A percentile compares a stretch with the other conserved stretches of the same genome.
Evolutionary conservation across 2,113 vertebrate species (phyloP).

Genomic region (Lagopus leucura): DNA sequence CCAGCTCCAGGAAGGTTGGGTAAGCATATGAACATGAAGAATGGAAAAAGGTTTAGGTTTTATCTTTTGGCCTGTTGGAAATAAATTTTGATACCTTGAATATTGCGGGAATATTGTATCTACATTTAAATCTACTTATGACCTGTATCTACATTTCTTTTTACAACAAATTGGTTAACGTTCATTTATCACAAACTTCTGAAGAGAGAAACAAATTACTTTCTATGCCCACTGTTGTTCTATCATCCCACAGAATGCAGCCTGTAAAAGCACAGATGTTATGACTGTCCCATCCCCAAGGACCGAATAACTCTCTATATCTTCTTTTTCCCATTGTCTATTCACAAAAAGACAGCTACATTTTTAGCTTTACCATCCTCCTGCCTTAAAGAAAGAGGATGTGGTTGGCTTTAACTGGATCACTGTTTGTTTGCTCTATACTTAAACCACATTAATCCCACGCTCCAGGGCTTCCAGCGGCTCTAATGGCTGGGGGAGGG

Average conservation of each 20-base stretch:
- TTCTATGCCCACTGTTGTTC: background rate
- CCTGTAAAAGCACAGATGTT: background rate
- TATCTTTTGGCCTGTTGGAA: background rate
- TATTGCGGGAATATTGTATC: background rate
- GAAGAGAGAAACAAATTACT: background rate
- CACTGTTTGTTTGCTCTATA: background rate
- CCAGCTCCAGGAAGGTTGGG: background rate
- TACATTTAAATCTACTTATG: background rate
- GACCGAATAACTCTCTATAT: background rate
- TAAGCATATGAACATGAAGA: background rate
- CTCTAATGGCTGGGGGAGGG: background rate
- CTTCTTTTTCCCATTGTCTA: background rate
- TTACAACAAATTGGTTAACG: background rate
- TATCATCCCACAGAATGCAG: background rate
- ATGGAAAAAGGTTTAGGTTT: background rate
- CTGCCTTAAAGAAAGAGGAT: background rate
- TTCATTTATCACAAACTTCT: background rate
- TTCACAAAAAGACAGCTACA: background rate
- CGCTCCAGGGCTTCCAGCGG: background rate
- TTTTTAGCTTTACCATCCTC: background rate
- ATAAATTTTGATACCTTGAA: background rate
- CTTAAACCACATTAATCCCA: background rate
- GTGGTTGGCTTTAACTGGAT: background rate
- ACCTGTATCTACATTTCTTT: background rate
- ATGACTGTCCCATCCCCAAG: background rate